Conservation (phyloP, 2,888 invertebrate genomes). For the Cantharis flavilabris region DNA sequence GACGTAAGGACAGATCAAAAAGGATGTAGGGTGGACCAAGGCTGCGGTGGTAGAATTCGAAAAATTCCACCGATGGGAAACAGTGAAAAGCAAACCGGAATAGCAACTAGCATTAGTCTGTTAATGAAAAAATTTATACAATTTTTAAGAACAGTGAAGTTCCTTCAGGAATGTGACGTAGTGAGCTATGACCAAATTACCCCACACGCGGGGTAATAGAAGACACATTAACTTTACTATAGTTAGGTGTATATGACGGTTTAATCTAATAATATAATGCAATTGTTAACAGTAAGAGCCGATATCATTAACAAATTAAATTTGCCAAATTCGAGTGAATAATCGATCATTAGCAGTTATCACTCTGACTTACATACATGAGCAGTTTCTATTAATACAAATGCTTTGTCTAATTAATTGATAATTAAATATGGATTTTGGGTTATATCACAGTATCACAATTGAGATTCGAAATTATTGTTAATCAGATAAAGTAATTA, state of each 20-base stretch:
- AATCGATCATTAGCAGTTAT: neutral
- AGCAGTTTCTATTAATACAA: neutral
- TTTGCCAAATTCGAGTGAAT: neutral
- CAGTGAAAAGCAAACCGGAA: no score
- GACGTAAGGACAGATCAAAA: no score
- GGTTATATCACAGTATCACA: neutral
- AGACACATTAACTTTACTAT: no score
- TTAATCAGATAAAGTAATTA: neutral
- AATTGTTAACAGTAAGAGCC: neutral
- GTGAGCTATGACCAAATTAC: no score
- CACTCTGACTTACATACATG: neutral
- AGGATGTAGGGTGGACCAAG: no score
- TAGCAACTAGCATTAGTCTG: no score
- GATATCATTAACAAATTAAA: neutral
- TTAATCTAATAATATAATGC: neutral
- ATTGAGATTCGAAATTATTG: neutral
- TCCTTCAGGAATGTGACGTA: no score
- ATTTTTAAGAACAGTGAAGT: no score
- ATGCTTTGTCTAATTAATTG: neutral
- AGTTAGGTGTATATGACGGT: neutral
- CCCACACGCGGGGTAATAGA: no score
- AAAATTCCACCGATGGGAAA: no score
- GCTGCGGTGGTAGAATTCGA: no score
- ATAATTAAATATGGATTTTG: neutral
- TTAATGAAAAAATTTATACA: no score